phyloP scores from a whole-genome alignment of 2,797 vertebrate species.

The Bufotes viridis region DNA sequence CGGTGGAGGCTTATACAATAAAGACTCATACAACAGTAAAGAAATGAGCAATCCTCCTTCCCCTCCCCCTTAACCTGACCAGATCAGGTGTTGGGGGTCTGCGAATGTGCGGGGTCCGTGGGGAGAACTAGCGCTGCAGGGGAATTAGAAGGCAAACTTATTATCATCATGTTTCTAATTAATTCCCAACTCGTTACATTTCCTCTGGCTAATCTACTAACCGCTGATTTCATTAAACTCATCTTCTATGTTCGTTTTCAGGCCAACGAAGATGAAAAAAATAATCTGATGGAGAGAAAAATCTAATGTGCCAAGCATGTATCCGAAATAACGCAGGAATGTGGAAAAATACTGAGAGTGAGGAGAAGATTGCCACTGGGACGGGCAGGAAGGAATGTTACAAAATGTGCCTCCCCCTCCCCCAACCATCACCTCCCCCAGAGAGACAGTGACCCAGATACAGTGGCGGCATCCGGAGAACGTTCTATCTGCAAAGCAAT shows the following conservation, averaged over 20 bases:
- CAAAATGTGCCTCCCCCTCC: conserved; percentile 7
- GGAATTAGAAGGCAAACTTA: conserved; percentile 81
- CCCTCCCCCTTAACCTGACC: neutral
- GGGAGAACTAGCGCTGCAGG: conserved; percentile 78
- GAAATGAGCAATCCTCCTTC: neutral
- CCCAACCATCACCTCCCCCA: conserved; percentile 2
- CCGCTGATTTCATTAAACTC: conserved; percentile 87
- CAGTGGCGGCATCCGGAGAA: conserved; percentile 22
- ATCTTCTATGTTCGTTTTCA: conserved; percentile 84
- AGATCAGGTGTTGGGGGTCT: conserved; percentile 64
- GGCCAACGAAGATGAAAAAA: conserved; percentile 28
- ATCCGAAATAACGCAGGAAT: conserved; percentile 29
- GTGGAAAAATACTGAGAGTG: conserved; percentile 11
- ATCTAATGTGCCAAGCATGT: conserved; percentile 10
- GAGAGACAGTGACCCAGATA: conserved; percentile 49
- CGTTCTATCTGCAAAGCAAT: conserved; percentile 16
- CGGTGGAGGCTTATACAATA: neutral
- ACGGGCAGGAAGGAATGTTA: neutral
- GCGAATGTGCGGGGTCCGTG: conserved; percentile 69
- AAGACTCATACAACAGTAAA: neutral
- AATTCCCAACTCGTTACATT: conserved; percentile 87
- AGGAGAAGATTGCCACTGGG: conserved; percentile 18
- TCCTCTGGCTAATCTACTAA: conserved; percentile 84
- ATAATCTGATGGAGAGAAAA: conserved; percentile 4
- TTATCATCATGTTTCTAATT: conserved; percentile 86